phyloP scores from a whole-genome alignment of 2,888 invertebrate genomes.

The Therioaphis trifolii region DNA sequence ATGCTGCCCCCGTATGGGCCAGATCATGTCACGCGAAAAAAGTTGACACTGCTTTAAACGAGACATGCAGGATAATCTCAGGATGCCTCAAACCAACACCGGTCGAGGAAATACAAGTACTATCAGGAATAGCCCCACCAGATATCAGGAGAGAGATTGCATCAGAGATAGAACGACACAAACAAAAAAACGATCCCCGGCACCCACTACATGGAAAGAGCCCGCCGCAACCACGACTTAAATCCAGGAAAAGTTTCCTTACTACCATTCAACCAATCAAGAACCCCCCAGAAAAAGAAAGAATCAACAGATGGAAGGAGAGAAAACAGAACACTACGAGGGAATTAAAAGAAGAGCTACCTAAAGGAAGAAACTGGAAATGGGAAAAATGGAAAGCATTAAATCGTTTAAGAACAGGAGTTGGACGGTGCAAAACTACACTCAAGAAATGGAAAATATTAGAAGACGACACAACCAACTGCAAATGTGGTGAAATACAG shows the following conservation, averaged over 20 bases:
- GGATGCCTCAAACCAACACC: constrained; percentile 4
- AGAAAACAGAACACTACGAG: background rate
- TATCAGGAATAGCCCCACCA: background rate
- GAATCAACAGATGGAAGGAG: constrained; percentile 22
- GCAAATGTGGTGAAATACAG: background rate
- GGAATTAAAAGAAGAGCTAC: constrained; percentile 12
- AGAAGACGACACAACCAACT: background rate
- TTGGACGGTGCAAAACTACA: background rate
- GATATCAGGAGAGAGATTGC: no score
- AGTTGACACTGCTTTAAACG: constrained; percentile 3
- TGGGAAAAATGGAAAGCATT: background rate
- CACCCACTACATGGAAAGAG: no score
- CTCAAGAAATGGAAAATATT: background rate
- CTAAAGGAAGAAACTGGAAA: constrained; percentile 10
- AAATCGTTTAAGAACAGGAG: background rate
- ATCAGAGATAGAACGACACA: background rate
- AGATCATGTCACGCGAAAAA: no score
- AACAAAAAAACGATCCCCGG: background rate
- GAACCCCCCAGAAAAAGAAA: constrained; percentile 13
- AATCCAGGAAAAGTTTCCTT: background rate
- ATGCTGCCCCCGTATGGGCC: no score
- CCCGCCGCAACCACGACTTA: background rate
- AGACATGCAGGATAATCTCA: constrained; percentile 12
- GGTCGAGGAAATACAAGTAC: constrained; percentile 1
- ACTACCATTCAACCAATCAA: no score